phyloP scores from a whole-genome alignment of 2,113 vertebrate species.

The Protobothrops mucrosquamatus region DNA sequence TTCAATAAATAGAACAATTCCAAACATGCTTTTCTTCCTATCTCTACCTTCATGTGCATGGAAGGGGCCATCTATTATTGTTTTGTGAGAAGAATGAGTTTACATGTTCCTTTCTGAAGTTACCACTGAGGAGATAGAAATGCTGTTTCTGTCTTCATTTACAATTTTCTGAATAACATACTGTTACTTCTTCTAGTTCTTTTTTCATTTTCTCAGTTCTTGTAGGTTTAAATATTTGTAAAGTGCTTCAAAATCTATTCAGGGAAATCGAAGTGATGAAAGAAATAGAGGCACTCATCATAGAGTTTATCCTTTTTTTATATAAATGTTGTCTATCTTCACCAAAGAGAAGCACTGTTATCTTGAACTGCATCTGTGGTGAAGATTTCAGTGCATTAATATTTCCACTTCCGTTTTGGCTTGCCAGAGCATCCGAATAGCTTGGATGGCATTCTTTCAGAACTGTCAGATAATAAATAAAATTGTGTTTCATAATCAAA shows the following conservation, averaged over 20 bases:
- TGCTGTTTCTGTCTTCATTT: neutral
- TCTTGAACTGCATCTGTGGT: neutral
- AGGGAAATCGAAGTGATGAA: neutral
- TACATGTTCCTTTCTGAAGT: neutral
- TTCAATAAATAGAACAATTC: neutral
- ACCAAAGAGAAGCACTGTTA: neutral
- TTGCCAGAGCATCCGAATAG: neutral
- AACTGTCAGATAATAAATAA: neutral
- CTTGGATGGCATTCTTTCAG: neutral
- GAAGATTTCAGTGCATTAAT: neutral
- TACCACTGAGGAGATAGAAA: neutral
- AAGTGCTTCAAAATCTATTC: neutral
- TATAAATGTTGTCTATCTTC: neutral
- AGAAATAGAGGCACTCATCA: neutral
- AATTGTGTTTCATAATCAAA: slow-evolving; percentile 6
- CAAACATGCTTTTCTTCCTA: neutral
- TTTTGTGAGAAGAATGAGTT: neutral
- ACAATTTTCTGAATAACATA: neutral
- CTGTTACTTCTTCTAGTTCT: neutral
- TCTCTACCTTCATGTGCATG: neutral
- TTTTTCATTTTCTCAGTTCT: neutral
- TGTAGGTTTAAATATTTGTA: neutral
- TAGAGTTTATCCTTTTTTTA: neutral
- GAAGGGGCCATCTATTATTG: neutral
- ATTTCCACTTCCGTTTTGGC: neutral